A percentile compares a stretch with the other conserved stretches of the same genome.
Conservation (phyloP, 2,797 vertebrate genomes). For the Myotis daubentonii region DNA sequence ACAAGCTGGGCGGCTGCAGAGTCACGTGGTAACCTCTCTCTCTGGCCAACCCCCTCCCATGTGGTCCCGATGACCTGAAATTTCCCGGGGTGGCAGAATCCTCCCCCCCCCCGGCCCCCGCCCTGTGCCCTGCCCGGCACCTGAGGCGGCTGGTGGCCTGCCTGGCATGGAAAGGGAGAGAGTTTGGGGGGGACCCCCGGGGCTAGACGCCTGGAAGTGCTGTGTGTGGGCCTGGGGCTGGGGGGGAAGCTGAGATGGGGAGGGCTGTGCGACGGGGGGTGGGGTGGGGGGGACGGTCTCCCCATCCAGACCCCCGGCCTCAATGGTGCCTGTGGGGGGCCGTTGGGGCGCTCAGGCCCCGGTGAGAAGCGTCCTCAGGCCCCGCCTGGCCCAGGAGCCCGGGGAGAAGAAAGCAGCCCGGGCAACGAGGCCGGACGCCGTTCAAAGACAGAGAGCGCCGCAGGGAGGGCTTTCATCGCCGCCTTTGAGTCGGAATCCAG, state of each 20-base stretch:
- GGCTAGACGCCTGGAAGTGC: slow-evolving; percentile 74
- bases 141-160: slow-evolving; percentile 62
- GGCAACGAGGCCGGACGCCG: slow-evolving; percentile 87
- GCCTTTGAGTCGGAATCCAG: slow-evolving; percentile 89
- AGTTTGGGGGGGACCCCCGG: slow-evolving; percentile 75
- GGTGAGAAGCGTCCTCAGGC: slow-evolving; percentile 79
- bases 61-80: slow-evolving; percentile 42
- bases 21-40: background rate
- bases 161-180: slow-evolving; percentile 70
- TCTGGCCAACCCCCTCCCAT: background rate
- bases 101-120: slow-evolving; percentile 39
- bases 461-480: slow-evolving; percentile 87
- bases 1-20: background rate
- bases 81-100: slow-evolving; percentile 47
- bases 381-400: slow-evolving; percentile 84
- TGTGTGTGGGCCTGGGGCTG: slow-evolving; percentile 65
- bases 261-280: slow-evolving; percentile 34
- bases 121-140: slow-evolving; percentile 44
- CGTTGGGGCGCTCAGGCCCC: slow-evolving; percentile 37
- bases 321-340: no score
- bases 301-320: background rate
- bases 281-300: background rate
- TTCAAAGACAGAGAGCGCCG: slow-evolving; percentile 87
- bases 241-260: slow-evolving; percentile 65
- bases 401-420: slow-evolving; percentile 85